Conservation (phyloP, 2,888 invertebrate genomes). For the Drosophila acutilabella region DNA sequence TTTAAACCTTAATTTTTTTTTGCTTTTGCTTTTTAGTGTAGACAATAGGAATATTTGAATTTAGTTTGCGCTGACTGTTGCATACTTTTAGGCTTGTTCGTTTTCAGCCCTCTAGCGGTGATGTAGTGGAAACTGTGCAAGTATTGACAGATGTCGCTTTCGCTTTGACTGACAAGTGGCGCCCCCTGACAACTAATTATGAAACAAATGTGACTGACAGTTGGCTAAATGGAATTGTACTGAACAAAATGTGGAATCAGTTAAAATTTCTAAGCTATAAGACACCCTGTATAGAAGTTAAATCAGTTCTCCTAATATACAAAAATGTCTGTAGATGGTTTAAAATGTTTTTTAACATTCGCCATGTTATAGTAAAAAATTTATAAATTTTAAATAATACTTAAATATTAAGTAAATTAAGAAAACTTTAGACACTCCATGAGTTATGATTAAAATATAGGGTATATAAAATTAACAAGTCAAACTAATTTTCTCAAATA, state of each 20-base stretch:
- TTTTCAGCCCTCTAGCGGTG: slow-evolving; percentile 32
- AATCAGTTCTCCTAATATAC: no score
- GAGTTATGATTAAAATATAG: no score
- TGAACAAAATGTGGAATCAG: no score
- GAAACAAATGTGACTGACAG: slow-evolving; percentile 1
- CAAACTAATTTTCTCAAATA: no score
- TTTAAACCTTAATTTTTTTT: background rate
- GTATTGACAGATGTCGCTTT: slow-evolving; percentile 66
- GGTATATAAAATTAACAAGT: no score
- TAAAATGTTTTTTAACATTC: no score
- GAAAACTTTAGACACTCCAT: no score
- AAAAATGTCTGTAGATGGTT: no score
- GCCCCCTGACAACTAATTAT: slow-evolving; percentile 50
- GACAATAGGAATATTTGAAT: no score
- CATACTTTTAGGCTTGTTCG: slow-evolving; percentile 40
- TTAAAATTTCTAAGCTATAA: background rate
- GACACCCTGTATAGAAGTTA: background rate
- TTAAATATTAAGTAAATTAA: no score
- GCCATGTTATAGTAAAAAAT: no score
- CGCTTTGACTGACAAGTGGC: slow-evolving; percentile 37
- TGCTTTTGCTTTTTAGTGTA: background rate
- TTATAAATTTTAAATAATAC: no score
- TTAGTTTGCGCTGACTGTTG: background rate
- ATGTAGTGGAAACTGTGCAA: slow-evolving; percentile 18
- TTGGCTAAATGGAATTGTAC: background rate